phyloP scores from a whole-genome alignment of 1,140 invertebrate species.

The Drosophila trapezifrons region DNA sequence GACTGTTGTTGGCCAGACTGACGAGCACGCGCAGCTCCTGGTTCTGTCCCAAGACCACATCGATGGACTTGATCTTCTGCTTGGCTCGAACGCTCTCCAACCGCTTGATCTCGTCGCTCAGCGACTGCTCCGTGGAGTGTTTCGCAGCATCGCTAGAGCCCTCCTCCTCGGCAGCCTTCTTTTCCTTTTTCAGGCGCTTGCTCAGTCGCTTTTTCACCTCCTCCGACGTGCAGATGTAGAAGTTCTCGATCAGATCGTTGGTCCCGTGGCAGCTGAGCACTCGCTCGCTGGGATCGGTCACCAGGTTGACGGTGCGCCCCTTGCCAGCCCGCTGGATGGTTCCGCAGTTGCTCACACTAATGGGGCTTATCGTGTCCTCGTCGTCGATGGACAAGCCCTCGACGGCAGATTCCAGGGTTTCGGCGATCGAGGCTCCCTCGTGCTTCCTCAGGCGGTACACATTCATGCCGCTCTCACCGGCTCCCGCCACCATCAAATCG shows the following conservation, averaged over 20 bases:
- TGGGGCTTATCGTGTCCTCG: conserved; percentile 85
- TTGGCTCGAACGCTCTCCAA: conserved; percentile 88
- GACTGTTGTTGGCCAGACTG: conserved; percentile 88
- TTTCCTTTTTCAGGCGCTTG: conserved; percentile 91
- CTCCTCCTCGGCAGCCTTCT: conserved; percentile 85
- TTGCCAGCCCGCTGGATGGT: conserved; percentile 90
- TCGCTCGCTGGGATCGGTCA: conserved; percentile 87
- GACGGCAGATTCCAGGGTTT: conserved; percentile 86
- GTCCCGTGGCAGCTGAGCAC: conserved; percentile 93
- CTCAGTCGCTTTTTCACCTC: conserved; percentile 88
- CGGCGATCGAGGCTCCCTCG: conserved; percentile 78
- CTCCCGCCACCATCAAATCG: conserved; percentile 93
- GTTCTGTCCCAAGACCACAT: conserved; percentile 88
- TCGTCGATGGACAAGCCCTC: conserved; percentile 83
- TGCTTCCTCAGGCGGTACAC: conserved; percentile 90
- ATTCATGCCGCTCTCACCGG: conserved; percentile 91
- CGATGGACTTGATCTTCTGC: conserved; percentile 89
- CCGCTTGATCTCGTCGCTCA: conserved; percentile 91
- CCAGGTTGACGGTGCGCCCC: conserved; percentile 89
- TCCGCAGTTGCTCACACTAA: conserved; percentile 90
- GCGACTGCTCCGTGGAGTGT: conserved; percentile 74
- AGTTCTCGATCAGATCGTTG: conserved; percentile 93
- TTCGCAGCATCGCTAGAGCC: conserved; percentile 31
- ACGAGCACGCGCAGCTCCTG: conserved; percentile 88
- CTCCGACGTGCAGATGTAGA: conserved; percentile 90